Evolutionary conservation across 2,888 invertebrate species (phyloP).

Genomic region (Papilio demoleus): DNA sequence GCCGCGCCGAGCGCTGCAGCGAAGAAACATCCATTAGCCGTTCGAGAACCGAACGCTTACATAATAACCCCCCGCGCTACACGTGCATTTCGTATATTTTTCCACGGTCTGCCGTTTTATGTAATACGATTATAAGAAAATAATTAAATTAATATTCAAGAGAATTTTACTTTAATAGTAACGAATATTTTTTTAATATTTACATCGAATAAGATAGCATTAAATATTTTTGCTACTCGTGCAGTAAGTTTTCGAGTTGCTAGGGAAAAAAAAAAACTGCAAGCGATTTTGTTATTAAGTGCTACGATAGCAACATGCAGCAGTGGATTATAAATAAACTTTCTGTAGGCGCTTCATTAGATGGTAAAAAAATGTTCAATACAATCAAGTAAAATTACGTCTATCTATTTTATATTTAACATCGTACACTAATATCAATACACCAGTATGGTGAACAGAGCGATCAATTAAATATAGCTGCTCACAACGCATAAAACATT

Average conservation of each 20-base stretch:
- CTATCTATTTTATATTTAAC: slow-evolving; percentile 7
- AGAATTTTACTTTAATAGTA: too few species aligned
- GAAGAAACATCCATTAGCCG: slow-evolving; percentile 62
- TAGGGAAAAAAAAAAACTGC: not conserved
- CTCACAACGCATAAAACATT: slow-evolving; percentile 59
- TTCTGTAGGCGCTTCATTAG: not conserved
- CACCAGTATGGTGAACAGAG: slow-evolving; percentile 42
- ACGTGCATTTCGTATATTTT: slow-evolving; percentile 32
- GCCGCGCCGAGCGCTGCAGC: slow-evolving; percentile 53
- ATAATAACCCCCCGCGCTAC: slow-evolving; percentile 42
- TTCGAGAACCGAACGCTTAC: slow-evolving; percentile 45
- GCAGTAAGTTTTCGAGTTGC: not conserved
- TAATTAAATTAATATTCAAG: not conserved
- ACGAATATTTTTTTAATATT: not conserved
- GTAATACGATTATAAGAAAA: slow-evolving; percentile 23
- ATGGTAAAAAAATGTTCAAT: not conserved
- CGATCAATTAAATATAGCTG: slow-evolving; percentile 62
- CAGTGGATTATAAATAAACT: not conserved
- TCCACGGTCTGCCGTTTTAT: slow-evolving; percentile 29
- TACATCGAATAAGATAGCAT: not conserved
- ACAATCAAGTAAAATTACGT: not conserved
- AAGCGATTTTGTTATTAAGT: not conserved
- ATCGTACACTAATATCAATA: slow-evolving; percentile 3
- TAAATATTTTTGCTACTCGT: not conserved
- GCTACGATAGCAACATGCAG: not conserved